Conservation (phyloP, 2,113 vertebrate species). For the Myocastor coypus region DNA sequence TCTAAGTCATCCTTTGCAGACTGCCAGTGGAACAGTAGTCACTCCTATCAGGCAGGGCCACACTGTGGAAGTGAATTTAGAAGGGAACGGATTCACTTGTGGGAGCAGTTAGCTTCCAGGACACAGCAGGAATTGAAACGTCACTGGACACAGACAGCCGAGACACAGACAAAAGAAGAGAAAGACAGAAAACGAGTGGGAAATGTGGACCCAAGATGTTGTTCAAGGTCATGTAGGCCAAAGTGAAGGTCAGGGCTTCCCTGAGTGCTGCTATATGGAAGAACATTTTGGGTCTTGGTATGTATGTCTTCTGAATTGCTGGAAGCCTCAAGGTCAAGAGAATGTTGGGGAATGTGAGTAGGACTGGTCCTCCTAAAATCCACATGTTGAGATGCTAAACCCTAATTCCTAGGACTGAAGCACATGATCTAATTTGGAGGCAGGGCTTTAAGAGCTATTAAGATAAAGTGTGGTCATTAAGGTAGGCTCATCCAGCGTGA, state of each 20-base stretch:
- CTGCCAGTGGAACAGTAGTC: neutral
- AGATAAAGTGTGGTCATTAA: neutral
- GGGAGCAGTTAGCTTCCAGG: neutral
- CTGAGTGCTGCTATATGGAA: neutral
- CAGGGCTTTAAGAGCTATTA: neutral
- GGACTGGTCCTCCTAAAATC: neutral
- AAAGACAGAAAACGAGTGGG: neutral
- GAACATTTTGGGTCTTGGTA: neutral
- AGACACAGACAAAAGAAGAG: neutral
- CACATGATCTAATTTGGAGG: neutral
- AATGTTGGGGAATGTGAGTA: neutral
- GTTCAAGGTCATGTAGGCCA: accelerated
- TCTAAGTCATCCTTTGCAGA: too few relatives aligned
- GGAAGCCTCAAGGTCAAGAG: neutral
- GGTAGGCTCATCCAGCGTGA: neutral
- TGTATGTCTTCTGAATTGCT: neutral
- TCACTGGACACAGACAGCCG: neutral
- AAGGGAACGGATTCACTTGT: neutral
- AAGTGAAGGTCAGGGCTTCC: accelerated
- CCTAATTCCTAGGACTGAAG: neutral
- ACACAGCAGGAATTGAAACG: neutral
- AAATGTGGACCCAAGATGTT: too few relatives aligned
- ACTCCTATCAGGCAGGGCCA: neutral
- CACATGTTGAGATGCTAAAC: neutral
- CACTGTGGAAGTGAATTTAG: neutral